Percentiles rank a stretch among this genome's conserved stretches.
phyloP scores from a whole-genome alignment of 2,888 invertebrate species.

The Morpho helenor region DNA sequence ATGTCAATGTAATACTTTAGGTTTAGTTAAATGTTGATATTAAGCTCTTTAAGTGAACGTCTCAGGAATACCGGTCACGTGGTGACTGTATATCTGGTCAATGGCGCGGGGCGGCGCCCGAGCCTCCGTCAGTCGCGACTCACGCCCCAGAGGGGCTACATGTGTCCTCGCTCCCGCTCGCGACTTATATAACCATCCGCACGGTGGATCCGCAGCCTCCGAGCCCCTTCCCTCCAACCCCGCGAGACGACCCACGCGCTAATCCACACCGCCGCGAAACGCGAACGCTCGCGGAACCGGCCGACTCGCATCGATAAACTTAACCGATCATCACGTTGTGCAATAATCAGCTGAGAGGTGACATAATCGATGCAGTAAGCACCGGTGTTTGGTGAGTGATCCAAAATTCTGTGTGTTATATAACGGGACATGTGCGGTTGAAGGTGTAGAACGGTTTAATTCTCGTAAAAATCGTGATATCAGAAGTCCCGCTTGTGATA shows the following conservation, averaged over 20 bases:
- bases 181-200: slow-evolving; percentile 76
- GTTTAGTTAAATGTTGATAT: too few relatives aligned
- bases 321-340: slow-evolving; percentile 44
- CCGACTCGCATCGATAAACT: slow-evolving; percentile 41
- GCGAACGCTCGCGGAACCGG: slow-evolving; percentile 32
- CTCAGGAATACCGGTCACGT: neutral
- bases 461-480: neutral
- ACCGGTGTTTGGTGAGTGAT: slow-evolving; percentile 60
- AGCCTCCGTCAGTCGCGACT: slow-evolving; percentile 65
- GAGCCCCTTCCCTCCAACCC: slow-evolving; percentile 55
- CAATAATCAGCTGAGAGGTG: slow-evolving; percentile 68
- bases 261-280: slow-evolving; percentile 34
- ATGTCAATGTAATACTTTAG: too few relatives aligned
- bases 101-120: slow-evolving; percentile 72
- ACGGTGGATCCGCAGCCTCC: slow-evolving; percentile 74
- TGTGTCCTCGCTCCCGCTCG: slow-evolving; percentile 64
- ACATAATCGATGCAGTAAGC: slow-evolving; percentile 75
- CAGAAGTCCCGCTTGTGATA: neutral
- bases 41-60: neutral
- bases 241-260: slow-evolving; percentile 37
- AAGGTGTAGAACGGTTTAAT: slow-evolving; percentile 1
- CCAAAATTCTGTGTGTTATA: slow-evolving; percentile 61
- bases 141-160: slow-evolving; percentile 69
- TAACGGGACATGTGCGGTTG: slow-evolving; percentile 47
- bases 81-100: slow-evolving; percentile 35